Percentiles rank a stretch among this genome's conserved stretches.
Conservation (phyloP, 2,888 invertebrate species). For the Crematogaster levior region DNA sequence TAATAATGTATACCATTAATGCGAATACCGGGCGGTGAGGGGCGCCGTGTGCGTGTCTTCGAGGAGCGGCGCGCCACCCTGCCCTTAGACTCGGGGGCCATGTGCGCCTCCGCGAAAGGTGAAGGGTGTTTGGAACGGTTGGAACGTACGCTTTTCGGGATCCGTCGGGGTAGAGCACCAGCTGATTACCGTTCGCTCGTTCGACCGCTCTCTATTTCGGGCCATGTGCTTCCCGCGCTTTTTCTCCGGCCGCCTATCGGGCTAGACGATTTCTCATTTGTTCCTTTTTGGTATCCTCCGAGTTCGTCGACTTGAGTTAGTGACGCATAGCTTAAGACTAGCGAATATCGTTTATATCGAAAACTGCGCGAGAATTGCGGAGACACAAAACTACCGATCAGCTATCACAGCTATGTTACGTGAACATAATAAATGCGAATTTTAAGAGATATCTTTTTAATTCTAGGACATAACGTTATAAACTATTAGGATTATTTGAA, state of each 20-base stretch:
- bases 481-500: not conserved
- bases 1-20: slow-evolving; percentile 84
- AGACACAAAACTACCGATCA: not conserved
- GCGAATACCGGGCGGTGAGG: slow-evolving; percentile 74
- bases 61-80: slow-evolving; percentile 64
- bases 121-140: slow-evolving; percentile 82
- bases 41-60: slow-evolving; percentile 78
- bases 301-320: slow-evolving; percentile 42
- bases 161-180: slow-evolving; percentile 79
- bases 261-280: slow-evolving; percentile 35
- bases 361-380: not conserved
- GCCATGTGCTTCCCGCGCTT: slow-evolving; percentile 84
- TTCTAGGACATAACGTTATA: not conserved
- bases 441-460: not conserved
- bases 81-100: slow-evolving; percentile 77
- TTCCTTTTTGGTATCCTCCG: not conserved
- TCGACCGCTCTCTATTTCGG: slow-evolving; percentile 54
- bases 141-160: slow-evolving; percentile 76
- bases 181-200: slow-evolving; percentile 76
- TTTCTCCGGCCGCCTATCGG: slow-evolving; percentile 59
- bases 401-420: not conserved
- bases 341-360: not conserved
- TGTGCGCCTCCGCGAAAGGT: slow-evolving; percentile 79
- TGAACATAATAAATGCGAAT: not conserved
- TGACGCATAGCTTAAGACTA: not conserved